Evolutionary conservation across 2,797 vertebrate species (phyloP).

Genomic region (Eulemur rubriventer): DNA sequence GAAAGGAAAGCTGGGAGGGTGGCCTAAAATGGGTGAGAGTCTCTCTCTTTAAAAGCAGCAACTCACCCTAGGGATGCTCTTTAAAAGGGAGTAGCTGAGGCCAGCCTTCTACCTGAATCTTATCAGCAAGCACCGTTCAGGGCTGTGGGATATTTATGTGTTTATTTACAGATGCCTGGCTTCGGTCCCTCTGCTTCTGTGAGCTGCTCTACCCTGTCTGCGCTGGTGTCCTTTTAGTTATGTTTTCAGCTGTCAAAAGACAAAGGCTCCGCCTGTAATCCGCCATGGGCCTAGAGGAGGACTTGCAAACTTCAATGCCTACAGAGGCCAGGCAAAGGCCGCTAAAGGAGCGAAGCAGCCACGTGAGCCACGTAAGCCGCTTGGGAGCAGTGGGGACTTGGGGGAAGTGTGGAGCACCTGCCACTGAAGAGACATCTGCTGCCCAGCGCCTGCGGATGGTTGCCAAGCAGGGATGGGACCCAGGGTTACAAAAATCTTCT

Average conservation of each 20-base stretch:
- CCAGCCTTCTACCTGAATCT: background rate
- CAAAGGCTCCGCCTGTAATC: background rate
- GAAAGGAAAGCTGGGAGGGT: background rate
- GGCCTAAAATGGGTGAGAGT: background rate
- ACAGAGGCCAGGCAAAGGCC: background rate
- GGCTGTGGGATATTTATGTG: background rate
- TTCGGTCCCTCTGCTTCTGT: background rate
- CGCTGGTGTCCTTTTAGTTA: background rate
- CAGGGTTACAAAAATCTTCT: background rate
- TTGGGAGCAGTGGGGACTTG: fast-evolving
- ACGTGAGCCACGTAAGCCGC: background rate
- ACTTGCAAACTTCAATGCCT: background rate
- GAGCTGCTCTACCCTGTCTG: background rate
- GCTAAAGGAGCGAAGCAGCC: background rate
- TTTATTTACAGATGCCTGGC: background rate
- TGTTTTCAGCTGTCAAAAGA: background rate
- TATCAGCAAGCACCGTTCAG: background rate
- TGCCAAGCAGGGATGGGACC: background rate
- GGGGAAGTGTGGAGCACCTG: background rate
- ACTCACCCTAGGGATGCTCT: background rate
- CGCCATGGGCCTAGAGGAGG: background rate
- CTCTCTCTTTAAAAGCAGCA: background rate
- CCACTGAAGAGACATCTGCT: background rate
- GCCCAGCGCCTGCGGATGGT: background rate
- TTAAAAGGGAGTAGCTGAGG: background rate